Base-by-base conservation (phyloP, 2,888 invertebrate species). In the Tetragonisca angustula region DNA sequence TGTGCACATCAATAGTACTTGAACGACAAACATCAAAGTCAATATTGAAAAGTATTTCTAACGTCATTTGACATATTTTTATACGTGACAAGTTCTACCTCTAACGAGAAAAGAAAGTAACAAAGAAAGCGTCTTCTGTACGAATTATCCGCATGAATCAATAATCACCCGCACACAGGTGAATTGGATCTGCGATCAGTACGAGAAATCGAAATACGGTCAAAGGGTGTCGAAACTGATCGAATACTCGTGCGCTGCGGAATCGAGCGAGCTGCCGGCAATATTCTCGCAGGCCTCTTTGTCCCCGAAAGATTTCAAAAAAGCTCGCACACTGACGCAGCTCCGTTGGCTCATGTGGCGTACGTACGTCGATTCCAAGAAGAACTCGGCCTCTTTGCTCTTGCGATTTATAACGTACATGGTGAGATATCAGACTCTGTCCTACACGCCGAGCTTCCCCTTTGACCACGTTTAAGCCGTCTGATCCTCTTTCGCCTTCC, bases 301-400 rank as follows among this genome's bases (percentile, higher is more conserved):
- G 15, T 64, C 92, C 64, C 81, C 86, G 21, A 83, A 88, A 83
- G 88, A 92, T 74, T 90, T 92, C 21, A 95, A 95, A 93, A 96
- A 95, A 95, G 95, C 96, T 21, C 95, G 95, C 76, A 96, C 96
- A 93, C 95, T 95, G 81, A 95, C 96, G 27, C 97, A 97, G 94
- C 95, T 97, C 83, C 95, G 95, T 83, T 97, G 97, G 96, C 94
- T 98, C 36, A 94, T 96, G 88, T 97, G 97, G 97, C 95, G 98
- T 86, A 96, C 96, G 76, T 95, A 96, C 90, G 94, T 96, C 68
- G 96, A 96, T 83, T 95, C 96, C 71, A 95, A 96, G 90, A 95
- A 97, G 87, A 97, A 97, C 91, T 96, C 96, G 52, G 94, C 95
- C 64, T 95, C 96, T 83, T 95, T 96, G 94, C 93, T 96, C 84